These are phyloP conservation scores for Masticophis lateralis DNA, from an alignment of 2,797 vertebrate species.

Conservation along the genomic window DNA sequence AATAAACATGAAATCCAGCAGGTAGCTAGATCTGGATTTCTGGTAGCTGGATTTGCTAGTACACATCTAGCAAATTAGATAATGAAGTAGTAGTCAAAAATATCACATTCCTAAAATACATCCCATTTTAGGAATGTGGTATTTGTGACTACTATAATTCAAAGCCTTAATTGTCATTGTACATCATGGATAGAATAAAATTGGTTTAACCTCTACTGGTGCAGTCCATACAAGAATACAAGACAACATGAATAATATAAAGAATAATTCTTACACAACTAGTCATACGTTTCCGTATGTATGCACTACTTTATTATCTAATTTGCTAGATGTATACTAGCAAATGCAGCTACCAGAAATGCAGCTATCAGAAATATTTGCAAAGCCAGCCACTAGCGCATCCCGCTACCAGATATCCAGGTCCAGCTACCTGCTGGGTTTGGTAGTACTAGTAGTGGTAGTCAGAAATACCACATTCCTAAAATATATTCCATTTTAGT, in stretches of 20 bases:
- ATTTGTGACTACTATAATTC: background rate
- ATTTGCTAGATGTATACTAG: background rate
- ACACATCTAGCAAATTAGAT: background rate
- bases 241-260: too few relatives aligned
- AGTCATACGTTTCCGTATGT: too few relatives aligned
- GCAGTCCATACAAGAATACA: too few relatives aligned
- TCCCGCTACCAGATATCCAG: background rate
- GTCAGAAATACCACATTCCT: background rate
- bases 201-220: too few relatives aligned
- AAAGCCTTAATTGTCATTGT: too few relatives aligned
- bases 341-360: background rate
- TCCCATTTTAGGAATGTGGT: background rate
- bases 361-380: background rate
- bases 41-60: background rate
- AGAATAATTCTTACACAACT: too few relatives aligned
- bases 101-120: background rate
- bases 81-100: background rate
- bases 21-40: background rate
- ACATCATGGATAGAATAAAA: too few relatives aligned
- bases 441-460: background rate
- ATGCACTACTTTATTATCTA: background rate
- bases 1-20: background rate
- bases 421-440: background rate
- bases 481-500: background rate
- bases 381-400: background rate